phyloP scores from a whole-genome alignment of 2,113 vertebrate genomes.

The Melanerpes formicivorus region DNA sequence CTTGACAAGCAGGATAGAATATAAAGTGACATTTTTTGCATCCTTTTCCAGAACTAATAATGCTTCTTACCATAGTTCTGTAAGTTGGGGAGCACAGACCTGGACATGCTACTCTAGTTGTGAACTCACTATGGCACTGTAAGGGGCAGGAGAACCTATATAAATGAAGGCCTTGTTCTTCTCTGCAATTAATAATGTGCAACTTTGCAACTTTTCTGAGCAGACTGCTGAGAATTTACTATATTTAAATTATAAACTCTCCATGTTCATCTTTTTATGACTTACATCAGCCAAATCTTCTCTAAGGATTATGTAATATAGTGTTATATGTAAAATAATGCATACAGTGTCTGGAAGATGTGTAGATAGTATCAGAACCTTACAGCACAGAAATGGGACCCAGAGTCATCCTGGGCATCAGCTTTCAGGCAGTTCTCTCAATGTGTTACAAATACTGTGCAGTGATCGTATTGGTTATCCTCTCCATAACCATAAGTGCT shows the following conservation, averaged over 20 bases:
- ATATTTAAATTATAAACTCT: background rate
- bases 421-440: background rate
- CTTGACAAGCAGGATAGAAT: background rate
- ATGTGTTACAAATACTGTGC: background rate
- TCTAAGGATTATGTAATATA: background rate
- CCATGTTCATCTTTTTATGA: background rate
- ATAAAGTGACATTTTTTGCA: too few relatives aligned
- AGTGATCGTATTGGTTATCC: background rate
- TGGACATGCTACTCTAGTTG: too few relatives aligned
- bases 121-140: too few relatives aligned
- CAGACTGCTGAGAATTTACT: background rate
- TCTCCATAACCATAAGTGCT: background rate
- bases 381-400: accelerated
- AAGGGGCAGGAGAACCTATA: background rate
- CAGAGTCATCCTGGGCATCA: background rate
- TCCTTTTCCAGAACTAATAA: too few relatives aligned
- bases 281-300: background rate
- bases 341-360: background rate
- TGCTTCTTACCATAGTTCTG: too few relatives aligned
- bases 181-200: background rate
- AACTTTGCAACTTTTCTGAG: background rate
- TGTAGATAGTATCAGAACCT: background rate
- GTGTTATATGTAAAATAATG: background rate
- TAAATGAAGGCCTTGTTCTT: background rate
- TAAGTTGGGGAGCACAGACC: too few relatives aligned